A percentile compares a stretch with the other conserved stretches of the same genome.
Evolutionary conservation across 2,113 vertebrate genomes (phyloP).

Genomic region (Zootoca vivipara): DNA sequence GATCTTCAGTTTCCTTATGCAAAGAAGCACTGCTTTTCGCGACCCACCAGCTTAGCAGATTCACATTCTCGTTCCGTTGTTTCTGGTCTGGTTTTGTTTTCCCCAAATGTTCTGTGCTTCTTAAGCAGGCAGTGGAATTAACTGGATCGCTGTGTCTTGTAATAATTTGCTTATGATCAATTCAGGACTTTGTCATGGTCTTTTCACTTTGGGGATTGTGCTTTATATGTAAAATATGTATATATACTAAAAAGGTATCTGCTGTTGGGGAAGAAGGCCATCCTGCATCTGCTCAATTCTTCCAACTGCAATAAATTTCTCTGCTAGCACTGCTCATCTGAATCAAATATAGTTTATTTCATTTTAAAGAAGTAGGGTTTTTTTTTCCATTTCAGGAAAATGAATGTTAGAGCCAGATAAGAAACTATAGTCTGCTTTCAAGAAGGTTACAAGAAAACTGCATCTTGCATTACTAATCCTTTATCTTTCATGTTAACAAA

Average conservation of each 20-base stretch:
- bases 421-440: slow-evolving; percentile 86
- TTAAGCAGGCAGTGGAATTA: not conserved
- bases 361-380: slow-evolving; percentile 73
- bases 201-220: slow-evolving; percentile 31
- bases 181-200: not conserved
- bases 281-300: slow-evolving; percentile 65
- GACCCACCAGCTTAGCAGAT: not conserved
- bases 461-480: slow-evolving; percentile 88
- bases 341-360: slow-evolving; percentile 80
- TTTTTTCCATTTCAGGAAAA: slow-evolving; percentile 74
- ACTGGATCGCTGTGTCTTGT: not conserved
- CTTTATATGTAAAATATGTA: slow-evolving; percentile 54
- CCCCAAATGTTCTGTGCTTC: not conserved
- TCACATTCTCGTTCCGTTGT: not conserved
- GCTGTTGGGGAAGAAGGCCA: slow-evolving; percentile 40
- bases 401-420: slow-evolving; percentile 85
- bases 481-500: slow-evolving; percentile 87
- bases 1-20: not conserved
- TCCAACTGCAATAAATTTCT: slow-evolving; percentile 65
- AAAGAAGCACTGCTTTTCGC: accelerated
- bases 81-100: not conserved
- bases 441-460: slow-evolving; percentile 85
- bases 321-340: slow-evolving; percentile 61
- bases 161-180: slow-evolving; percentile 12
- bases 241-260: slow-evolving; percentile 11